Evolutionary conservation across 2,888 invertebrate genomes (phyloP).

Genomic region (Doris montereyensis): DNA sequence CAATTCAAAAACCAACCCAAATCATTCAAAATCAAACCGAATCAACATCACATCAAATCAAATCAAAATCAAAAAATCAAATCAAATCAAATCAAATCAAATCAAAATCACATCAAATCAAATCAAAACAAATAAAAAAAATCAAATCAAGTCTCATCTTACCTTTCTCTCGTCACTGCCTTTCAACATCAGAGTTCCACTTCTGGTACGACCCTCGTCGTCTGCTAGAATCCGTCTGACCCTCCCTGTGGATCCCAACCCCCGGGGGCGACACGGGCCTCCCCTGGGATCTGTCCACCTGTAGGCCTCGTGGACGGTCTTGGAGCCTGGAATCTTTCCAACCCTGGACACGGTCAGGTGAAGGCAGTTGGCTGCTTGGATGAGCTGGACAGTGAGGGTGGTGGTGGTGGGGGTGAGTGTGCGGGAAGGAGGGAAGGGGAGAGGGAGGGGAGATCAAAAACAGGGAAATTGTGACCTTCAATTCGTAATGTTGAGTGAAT

Average conservation of each 20-base stretch:
- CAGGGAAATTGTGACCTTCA: too few species aligned
- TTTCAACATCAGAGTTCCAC: constrained; percentile 64
- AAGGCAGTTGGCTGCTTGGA: constrained; percentile 59
- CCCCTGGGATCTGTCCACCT: constrained; percentile 96
- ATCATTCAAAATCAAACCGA: too few species aligned
- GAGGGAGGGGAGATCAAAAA: too few species aligned
- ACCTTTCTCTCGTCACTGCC: constrained; percentile 69
- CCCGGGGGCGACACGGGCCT: constrained; percentile 88
- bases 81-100: too few species aligned
- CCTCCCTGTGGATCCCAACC: constrained; percentile 74
- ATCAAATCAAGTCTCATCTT: neutral
- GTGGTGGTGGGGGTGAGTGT: neutral
- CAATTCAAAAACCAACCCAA: too few species aligned
- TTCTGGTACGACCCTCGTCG: constrained; percentile 51
- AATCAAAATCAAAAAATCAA: too few species aligned
- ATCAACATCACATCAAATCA: too few species aligned
- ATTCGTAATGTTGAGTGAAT: too few species aligned
- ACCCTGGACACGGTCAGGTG: constrained; percentile 64
- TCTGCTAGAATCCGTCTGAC: constrained; percentile 45
- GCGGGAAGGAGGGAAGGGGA: neutral
- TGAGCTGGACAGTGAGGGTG: constrained; percentile 53
- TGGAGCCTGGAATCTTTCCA: constrained; percentile 70
- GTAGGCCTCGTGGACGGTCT: constrained; percentile 84
- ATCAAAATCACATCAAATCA: too few species aligned
- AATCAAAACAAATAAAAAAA: too few species aligned